Evolutionary conservation across 2,888 invertebrate genomes (phyloP), one percentile per base, ranked within the genome.

Genomic region (Dicranocentrus wangi): DNA sequence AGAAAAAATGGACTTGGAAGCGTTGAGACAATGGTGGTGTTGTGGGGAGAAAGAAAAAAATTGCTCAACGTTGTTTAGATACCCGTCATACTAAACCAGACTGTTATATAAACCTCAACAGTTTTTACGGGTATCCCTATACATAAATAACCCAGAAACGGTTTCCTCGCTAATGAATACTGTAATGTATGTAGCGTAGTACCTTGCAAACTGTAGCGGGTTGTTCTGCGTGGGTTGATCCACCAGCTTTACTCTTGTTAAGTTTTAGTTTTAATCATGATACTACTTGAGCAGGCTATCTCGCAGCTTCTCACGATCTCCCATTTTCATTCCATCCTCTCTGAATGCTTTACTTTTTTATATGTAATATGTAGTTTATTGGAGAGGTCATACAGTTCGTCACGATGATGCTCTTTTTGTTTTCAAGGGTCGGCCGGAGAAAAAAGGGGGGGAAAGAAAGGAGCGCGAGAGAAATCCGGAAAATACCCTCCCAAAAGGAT

Each of bases 221-320:
- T 32, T 32, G 32, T 32, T 32, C 32, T 68, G 47, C 23, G 47
- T 51, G 27, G 47, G 71, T 61, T 72, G 72, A 72, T 80, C 80
- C 80, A 32, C 23, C 61, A 68, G 69, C 73, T 80, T 80, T 73
- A 61, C 53, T 63, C 73, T 71, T 68, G 73, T 73, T 69, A 69
- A 73, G 80, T 73, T 80, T 73, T 73, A 73, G 61, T 71, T 80
- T 80, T 80, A 80, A 73, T 80, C 73, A 73, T 72, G 73, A 73
- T 73, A 72, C 58, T 68, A 61, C 73, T 73, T 80, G 73, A 72
- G 69, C 65, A 80, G 73, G 70, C 79, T 65, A 55, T 66, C 72
- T 60, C 61, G 42, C 65, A 53, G 63, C 65, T 63, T 79, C 66
- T 68, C 66, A 73, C 68, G 66, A 80, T 78, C 72, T 73, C 68